Conservation (phyloP, 1,140 invertebrate species). For the Atta colombica region DNA sequence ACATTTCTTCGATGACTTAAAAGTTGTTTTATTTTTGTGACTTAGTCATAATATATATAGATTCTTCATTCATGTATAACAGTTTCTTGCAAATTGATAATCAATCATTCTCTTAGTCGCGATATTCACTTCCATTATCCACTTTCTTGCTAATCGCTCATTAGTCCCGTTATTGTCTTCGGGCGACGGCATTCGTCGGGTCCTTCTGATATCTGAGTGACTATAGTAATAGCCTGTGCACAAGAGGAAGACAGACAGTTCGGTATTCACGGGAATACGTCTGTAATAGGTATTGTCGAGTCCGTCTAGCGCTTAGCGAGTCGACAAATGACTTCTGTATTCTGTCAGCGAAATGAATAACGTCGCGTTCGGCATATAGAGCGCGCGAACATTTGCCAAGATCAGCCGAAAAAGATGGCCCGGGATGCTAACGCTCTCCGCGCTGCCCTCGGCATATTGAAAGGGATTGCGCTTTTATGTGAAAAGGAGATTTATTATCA, state of each 20-base stretch:
- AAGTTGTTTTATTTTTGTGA: neutral
- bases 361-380: slow-evolving; percentile 39
- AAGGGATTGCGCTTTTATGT: slow-evolving; percentile 46
- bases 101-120: slow-evolving; percentile 24
- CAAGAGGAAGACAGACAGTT: slow-evolving; percentile 3
- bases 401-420: slow-evolving; percentile 43
- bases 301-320: slow-evolving; percentile 27
- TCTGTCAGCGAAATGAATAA: slow-evolving; percentile 59
- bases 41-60: neutral
- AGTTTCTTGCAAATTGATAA: slow-evolving; percentile 6
- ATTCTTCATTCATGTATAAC: neutral
- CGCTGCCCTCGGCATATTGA: slow-evolving; percentile 15
- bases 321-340: slow-evolving; percentile 64
- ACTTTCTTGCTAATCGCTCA: slow-evolving; percentile 50
- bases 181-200: slow-evolving; percentile 22
- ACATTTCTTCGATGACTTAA: neutral
- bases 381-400: slow-evolving; percentile 39
- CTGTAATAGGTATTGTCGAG: slow-evolving; percentile 61
- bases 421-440: slow-evolving; percentile 1
- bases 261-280: slow-evolving; percentile 37
- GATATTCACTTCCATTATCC: slow-evolving; percentile 26
- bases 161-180: slow-evolving; percentile 51
- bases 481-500: slow-evolving; percentile 63
- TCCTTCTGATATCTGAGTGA: slow-evolving; percentile 48
- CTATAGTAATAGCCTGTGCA: slow-evolving; percentile 24